A percentile compares a stretch with the other conserved stretches of the same genome.
These are phyloP conservation scores for Marasmarcha lunaedactyla DNA, from an alignment of 2,888 invertebrate genomes.

Conservation along the genomic window DNA sequence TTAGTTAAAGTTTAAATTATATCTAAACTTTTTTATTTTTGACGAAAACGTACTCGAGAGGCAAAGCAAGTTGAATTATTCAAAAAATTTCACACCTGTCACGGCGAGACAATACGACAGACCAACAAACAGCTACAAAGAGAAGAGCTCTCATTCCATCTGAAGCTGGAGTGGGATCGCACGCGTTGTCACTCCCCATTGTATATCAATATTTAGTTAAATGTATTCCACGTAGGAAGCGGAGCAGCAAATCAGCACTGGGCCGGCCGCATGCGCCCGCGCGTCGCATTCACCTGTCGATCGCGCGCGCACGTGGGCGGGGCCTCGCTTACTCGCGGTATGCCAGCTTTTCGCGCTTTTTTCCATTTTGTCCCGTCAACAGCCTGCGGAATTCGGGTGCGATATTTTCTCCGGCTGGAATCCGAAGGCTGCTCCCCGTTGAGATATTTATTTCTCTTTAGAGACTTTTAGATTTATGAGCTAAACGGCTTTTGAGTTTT, in stretches of 20 bases:
- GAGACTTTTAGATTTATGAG: conserved; percentile 45
- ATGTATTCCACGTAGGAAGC: conserved; percentile 45
- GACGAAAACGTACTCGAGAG: no score
- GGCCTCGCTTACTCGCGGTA: conserved; percentile 33
- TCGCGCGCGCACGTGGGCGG: conserved; percentile 54
- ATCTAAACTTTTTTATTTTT: no score
- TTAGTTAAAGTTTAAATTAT: no score
- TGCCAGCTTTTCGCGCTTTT: conserved; percentile 50
- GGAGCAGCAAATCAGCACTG: conserved; percentile 47
- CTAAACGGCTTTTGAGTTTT: conserved; percentile 27
- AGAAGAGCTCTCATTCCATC: conserved; percentile 19
- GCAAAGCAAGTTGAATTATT: no score
- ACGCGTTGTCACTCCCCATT: conserved; percentile 45
- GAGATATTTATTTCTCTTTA: conserved; percentile 49
- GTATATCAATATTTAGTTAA: conserved; percentile 56
- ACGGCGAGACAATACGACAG: not conserved
- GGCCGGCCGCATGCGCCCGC: conserved; percentile 33
- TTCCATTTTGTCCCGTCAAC: conserved; percentile 51
- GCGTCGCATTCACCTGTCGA: conserved; percentile 63
- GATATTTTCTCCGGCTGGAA: conserved; percentile 63
- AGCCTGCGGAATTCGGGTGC: conserved; percentile 62
- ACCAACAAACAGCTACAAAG: conserved; percentile 26
- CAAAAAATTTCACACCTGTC: no score
- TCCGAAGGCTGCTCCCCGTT: conserved; percentile 55
- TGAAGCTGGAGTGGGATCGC: conserved; percentile 11